Base-by-base conservation (phyloP, 2,113 vertebrate genomes). In the Megaptera novaeangliae region DNA sequence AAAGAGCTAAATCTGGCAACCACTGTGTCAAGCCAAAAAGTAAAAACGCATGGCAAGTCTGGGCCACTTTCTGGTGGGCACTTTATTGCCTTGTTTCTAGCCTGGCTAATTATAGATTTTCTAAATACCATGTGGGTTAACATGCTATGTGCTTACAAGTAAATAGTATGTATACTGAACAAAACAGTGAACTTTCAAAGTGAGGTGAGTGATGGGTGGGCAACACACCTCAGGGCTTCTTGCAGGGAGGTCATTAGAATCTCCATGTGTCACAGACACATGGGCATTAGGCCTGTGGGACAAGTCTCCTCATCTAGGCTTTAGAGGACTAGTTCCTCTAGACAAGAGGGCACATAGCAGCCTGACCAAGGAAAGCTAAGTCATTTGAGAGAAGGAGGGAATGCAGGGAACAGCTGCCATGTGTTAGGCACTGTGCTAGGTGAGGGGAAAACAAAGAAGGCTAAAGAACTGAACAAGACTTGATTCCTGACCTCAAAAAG, bases 21-120 rank as follows among this genome's bases (percentile, higher is more conserved):
- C 5, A 59, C 8, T 3, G 0, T 52, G 21, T 82, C 27, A 59
- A 68, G 6, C 2, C 13, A 61, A 88, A 69, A 34, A 39, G 27
- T 63, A 77, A 69, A 92, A 44, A 31, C 6, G 4, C 14, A 31
- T 49, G 23, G 59, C 13, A 44, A 71, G 77, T 74, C 82, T 74
- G 17, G 71, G 46, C 44, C 27, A 39, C 5, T 55, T 27, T 92
- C 69, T 90, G 12, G 20, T 46, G 75, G 61, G 31, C 31, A 94
- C 18, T 72, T 78, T 88, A 31, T 81, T 81, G 39, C 52, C 25
- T 83, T 80, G 27, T 88, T 90, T 94, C 55, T 95, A 80, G 25
- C 66, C 49, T 90, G 68, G 41, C 39, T 97, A 94, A 77, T 77
- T 77, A 92, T 18, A 93, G 63, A 39, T 94, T 96, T 66, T 92